Evolutionary conservation across 2,113 vertebrate species (phyloP), one percentile per base, ranked within the genome.

Genomic region (Dissostichus mawsoni): DNA sequence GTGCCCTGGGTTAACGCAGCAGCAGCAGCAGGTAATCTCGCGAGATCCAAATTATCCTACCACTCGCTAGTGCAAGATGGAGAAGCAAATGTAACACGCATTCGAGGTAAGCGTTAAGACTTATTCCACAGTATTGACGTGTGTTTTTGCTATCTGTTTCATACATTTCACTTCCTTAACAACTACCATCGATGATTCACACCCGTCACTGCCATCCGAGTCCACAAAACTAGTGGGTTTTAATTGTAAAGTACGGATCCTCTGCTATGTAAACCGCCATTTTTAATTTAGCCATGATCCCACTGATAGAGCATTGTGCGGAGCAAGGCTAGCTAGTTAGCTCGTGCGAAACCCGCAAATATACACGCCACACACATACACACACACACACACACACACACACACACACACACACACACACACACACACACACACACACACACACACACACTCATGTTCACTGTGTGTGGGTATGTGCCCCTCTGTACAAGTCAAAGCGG

Each of bases 241-340:
- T 81, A 59, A 74, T 57, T 77, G 76, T 70, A 79, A 87, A 89
- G 84, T 90, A 74, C 68, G 80, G 78, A 84, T 93, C 86, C 84
- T 92, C 80, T 90, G 86, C 92, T 92, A 88, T 92, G 91, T 93
- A 91, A 93, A 95, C 94, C 95, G 95, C 95, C 95, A 96, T 96
- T 94, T 96, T 95, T 95, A 95, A 95, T 95, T 78, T 95, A 91
- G 91, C 92, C 82, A 88, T 81, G 91, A 91, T 94, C 81, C 80
- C 53, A 84, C 81, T 87, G 90, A 90, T 89, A 41, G 72, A 94
- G 92, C 93, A 94, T 95, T 94, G 91, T 93, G 87, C 89, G 73
- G 83, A 69, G 85, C 69, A 7, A 11, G 76, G 85, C 83, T 85
- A 87, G 83, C 87, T 80, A 41, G 86, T 69, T 90, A 92, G 92